Conservation (phyloP, 2,797 vertebrate genomes). For the Neosilurus hyrtlii region DNA sequence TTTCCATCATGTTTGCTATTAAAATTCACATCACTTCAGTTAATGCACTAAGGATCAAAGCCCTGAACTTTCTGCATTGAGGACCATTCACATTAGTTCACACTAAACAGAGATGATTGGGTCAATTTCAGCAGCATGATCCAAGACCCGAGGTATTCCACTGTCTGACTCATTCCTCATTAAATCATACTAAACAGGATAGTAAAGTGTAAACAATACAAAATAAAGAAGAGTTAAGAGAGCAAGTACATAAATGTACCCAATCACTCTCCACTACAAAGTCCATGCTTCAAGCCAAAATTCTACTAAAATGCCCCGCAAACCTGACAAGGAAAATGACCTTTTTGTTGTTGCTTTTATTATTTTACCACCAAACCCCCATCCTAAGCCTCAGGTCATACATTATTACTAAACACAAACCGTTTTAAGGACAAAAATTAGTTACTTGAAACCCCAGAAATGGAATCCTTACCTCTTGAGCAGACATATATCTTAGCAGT, state of each 20-base stretch:
- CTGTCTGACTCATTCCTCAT: not conserved
- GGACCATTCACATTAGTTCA: not conserved
- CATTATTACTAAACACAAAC: not conserved
- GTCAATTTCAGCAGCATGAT: not conserved
- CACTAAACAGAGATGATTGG: not conserved
- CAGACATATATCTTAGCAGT: constrained; percentile 80
- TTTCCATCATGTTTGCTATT: not conserved
- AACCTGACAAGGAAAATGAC: not conserved
- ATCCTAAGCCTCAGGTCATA: not conserved
- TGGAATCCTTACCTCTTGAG: constrained; percentile 82
- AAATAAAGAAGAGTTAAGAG: not conserved
- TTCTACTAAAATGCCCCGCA: not conserved
- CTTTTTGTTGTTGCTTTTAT: not conserved
- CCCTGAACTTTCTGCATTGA: not conserved
- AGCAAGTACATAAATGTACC: not conserved
- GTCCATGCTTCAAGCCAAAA: not conserved
- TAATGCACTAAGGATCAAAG: not conserved
- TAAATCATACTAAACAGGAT: not conserved
- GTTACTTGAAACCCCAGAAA: not conserved
- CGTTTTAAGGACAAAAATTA: not conserved
- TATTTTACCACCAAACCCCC: not conserved
- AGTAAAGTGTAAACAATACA: not conserved
- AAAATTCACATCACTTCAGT: not conserved
- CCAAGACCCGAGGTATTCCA: not conserved
- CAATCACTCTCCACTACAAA: not conserved